Base-by-base conservation (phyloP, 1,140 invertebrate genomes). In the Drosophila quadrilineata region DNA sequence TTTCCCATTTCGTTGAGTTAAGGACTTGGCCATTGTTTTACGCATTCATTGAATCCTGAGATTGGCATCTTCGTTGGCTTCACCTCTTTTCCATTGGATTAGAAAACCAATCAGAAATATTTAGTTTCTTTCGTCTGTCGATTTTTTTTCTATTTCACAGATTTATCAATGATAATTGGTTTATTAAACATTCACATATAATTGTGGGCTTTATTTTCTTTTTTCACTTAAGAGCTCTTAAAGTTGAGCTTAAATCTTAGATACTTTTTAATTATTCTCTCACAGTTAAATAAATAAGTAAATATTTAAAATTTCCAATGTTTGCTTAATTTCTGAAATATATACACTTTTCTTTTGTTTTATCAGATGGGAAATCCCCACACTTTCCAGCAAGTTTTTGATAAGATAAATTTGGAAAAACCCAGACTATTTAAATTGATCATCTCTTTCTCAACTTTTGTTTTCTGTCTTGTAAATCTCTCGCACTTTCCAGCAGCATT, bases 1-100 rank as follows among this genome's bases (percentile, higher is more conserved):
- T 79, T 80, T 79, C 43, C 21, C 67, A 71, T 57, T 65, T 63
- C 26, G 10, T 54, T 46, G 8, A 49, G 33, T n/a, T 40, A 38
- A 29, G 21, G 9, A 50, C 35, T 16, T 33, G 41, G 33, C n/a
- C n/a, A 57, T 49, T 48, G 41, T 19, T 56, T 62, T 31, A 31
- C 14, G 14, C 33, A 46, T 46, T 36, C 48, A 62, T 29, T 54
- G 46, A 31, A 52, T 53, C 12, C 52, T 38, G 26, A 0, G 3
- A 43, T 38, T 17, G 3, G 14, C 41, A 43, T 10, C 26, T 12
- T 21, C n/a, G 3, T 24, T 24, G 29, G 29, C 29, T 46, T 9
- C 14, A 6, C 17, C 16, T 12, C 10, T 10, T 41, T 21, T 14
- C 17, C 17, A 40, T 12, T 9, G 29, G 9, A 24, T 54, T 33